Conservation (phyloP, 1,140 invertebrate genomes). For the Lepidurus couesii region DNA sequence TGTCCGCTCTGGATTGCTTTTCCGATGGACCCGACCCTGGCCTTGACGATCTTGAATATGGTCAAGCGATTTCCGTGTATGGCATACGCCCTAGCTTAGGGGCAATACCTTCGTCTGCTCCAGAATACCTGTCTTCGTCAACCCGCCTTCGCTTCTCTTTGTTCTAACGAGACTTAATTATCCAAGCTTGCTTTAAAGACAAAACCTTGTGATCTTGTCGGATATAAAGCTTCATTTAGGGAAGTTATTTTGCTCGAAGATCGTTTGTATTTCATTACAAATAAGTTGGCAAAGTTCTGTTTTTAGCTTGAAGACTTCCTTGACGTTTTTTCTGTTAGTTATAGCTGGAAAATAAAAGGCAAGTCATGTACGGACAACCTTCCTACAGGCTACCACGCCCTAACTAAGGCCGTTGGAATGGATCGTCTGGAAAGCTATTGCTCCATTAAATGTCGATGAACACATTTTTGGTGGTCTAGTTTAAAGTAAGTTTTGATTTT, state of each 20-base stretch:
- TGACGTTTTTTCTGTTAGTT: neutral
- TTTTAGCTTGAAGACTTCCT: neutral
- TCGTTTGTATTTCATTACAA: too few relatives aligned
- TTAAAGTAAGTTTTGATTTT: neutral
- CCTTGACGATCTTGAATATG: neutral
- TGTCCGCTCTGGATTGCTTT: neutral
- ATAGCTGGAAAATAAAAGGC: neutral
- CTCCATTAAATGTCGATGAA: neutral
- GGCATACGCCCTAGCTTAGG: neutral
- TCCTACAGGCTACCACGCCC: neutral
- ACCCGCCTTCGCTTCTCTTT: neutral
- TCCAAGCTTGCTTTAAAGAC: too few relatives aligned
- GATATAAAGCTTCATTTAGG: too few relatives aligned
- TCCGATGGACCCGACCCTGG: neutral
- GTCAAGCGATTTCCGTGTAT: conserved; percentile 3
- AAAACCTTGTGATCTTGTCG: too few relatives aligned
- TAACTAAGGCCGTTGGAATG: neutral
- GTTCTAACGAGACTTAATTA: neutral
- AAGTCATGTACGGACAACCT: neutral
- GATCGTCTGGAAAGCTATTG: neutral
- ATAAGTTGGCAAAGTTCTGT: neutral
- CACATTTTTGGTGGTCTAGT: neutral
- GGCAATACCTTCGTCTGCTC: neutral
- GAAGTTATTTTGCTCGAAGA: too few relatives aligned
- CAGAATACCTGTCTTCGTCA: neutral